Evolutionary conservation across 2,888 invertebrate genomes (phyloP).

Genomic region (Ischnura elegans): DNA sequence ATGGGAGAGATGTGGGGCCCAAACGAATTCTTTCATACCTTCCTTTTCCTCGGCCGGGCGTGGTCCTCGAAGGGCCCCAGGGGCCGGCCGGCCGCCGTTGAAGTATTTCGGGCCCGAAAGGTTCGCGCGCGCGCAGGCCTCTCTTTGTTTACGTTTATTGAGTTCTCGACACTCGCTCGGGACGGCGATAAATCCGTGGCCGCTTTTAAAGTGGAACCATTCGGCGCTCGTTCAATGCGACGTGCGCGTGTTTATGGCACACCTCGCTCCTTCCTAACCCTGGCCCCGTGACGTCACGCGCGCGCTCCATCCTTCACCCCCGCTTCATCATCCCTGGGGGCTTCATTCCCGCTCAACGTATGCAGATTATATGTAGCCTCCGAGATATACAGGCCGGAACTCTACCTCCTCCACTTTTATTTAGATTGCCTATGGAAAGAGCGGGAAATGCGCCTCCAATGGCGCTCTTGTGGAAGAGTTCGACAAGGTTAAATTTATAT

Average conservation of each 20-base stretch:
- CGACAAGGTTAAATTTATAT: too few relatives aligned
- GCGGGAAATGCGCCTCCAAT: too few relatives aligned
- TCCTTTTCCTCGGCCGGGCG: not conserved
- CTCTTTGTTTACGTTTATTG: conserved; percentile 19
- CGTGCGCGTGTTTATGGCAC: too few relatives aligned
- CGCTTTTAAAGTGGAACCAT: conserved; percentile 13
- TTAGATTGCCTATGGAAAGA: too few relatives aligned
- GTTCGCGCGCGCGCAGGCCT: not conserved
- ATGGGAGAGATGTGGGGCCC: not conserved
- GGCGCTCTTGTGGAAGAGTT: too few relatives aligned
- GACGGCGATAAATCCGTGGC: not conserved
- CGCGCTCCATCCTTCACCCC: too few relatives aligned
- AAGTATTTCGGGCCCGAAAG: conserved; percentile 1
- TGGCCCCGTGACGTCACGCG: not conserved
- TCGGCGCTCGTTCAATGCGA: not conserved
- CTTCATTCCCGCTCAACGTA: too few relatives aligned
- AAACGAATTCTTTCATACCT: not conserved
- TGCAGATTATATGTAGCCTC: too few relatives aligned
- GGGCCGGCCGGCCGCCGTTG: not conserved
- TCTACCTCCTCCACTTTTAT: too few relatives aligned
- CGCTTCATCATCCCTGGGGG: too few relatives aligned
- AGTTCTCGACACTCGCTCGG: not conserved
- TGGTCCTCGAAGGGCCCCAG: not conserved
- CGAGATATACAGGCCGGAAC: too few relatives aligned
- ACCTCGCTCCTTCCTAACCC: not conserved